Evolutionary conservation across 2,888 invertebrate species (phyloP).

Genomic region (Hirtodrosophila cameraria): DNA sequence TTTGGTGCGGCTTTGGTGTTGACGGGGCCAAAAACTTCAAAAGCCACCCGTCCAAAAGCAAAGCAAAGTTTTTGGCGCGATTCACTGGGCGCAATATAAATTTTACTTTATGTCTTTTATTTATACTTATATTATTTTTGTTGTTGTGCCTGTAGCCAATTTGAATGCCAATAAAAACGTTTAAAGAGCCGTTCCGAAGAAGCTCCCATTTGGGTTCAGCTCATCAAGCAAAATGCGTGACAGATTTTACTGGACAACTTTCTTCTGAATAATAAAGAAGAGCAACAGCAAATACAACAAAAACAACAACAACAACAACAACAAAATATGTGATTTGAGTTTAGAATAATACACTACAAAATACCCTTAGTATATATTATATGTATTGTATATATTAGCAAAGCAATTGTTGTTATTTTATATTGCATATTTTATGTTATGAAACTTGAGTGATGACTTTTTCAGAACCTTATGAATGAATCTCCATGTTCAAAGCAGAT

Average conservation of each 20-base stretch:
- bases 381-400: too few relatives aligned
- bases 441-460: too few relatives aligned
- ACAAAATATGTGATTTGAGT: not conserved
- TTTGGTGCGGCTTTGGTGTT: constrained; percentile 20
- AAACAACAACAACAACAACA: not conserved
- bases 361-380: too few relatives aligned
- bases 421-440: too few relatives aligned
- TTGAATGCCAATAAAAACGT: constrained; percentile 70
- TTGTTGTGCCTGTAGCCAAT: constrained; percentile 59
- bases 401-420: too few relatives aligned
- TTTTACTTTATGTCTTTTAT: constrained; percentile 66
- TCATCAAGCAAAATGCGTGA: constrained; percentile 48
- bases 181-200: constrained; percentile 58
- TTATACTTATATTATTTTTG: too few relatives aligned
- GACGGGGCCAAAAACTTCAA: constrained; percentile 59
- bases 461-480: too few relatives aligned
- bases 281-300: not conserved
- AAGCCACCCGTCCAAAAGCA: constrained; percentile 62
- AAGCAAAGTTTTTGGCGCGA: constrained; percentile 58
- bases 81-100: constrained; percentile 65
- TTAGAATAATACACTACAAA: too few relatives aligned
- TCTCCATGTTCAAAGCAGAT: too few relatives aligned
- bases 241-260: constrained; percentile 48
- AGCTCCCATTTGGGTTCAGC: constrained; percentile 7
- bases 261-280: not conserved